Base-by-base conservation (phyloP, 2,888 invertebrate genomes). In the Scaptomyza caliginosa region DNA sequence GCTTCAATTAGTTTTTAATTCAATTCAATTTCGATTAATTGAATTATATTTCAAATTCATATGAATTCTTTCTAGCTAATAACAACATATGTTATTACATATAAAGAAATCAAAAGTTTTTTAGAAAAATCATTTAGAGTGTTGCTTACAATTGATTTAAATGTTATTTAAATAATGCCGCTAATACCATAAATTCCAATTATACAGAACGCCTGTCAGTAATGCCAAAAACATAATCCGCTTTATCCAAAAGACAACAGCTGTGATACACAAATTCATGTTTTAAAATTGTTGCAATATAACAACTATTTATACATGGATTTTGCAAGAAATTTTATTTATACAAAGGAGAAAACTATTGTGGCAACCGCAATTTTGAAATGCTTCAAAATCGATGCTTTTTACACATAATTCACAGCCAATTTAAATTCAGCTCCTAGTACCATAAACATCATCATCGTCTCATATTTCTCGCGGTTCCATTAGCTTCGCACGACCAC, bases 371-470 rank as follows among this genome's bases (percentile, higher is more conserved):
- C 80, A 83, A 63, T 54, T 75, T 73, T 73, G 54, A 84, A 84
- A 75, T 69, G 75, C 58, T 49, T 58, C 55, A 64, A 43, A 60
- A 45, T 46, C 43, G 17, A 68, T 67, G 65, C 63, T 58, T 77
- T 67, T 83, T 63, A 48, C 80, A 80, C 81, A 83, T 77, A 75
- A 75, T 81, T 81, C 73, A 66, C 81, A 83, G 80, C 70, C 84
- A 77, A 83, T 81, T 81, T 65, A 67, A 77, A 54, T 52, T 40
- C 64, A 54, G 52, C 49, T 46, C 54, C 50, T 49, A 45, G 54
- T 50, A 46, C 11, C 40, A 63, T 63, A 52, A 68, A 56, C 52
- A 68, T 63, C 30, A 23, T 23, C 57, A 46, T 39, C 57, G 34
- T 28, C 40, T 49, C 38, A 13, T 38, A 36, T 23, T 46, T 19